phyloP scores from a whole-genome alignment of 1,140 invertebrate species.

The Homalodisca vitripennis region DNA sequence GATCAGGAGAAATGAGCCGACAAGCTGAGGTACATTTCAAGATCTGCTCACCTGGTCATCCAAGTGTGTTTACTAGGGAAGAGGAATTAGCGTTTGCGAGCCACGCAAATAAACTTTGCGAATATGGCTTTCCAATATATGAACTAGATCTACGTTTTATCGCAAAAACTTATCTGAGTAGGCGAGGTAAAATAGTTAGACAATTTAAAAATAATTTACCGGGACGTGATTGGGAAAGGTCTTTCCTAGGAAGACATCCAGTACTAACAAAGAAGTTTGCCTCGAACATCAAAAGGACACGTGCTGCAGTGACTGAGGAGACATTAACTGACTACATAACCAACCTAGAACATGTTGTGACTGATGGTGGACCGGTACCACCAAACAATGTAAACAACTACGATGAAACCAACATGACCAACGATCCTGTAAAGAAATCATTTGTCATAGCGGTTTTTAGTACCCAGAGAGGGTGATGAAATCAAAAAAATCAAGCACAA shows the following conservation, averaged over 20 bases:
- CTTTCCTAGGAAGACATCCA: conserved; percentile 42
- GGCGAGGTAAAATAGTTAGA: conserved; percentile 10
- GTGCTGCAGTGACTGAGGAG: conserved; percentile 36
- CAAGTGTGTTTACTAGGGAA: background rate
- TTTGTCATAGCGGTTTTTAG: conserved; percentile 31
- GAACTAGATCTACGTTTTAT: background rate
- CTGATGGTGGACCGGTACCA: conserved; percentile 45
- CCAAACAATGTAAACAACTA: conserved; percentile 48
- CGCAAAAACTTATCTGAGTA: conserved; percentile 1
- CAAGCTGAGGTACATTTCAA: too few relatives aligned
- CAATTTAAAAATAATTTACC: conserved; percentile 44
- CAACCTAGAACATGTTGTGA: conserved; percentile 40
- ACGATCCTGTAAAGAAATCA: conserved; percentile 45
- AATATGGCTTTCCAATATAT: background rate
- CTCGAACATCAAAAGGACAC: conserved; percentile 44
- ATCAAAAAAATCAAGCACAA: conserved; percentile 33
- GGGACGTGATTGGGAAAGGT: conserved; percentile 42
- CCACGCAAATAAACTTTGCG: background rate
- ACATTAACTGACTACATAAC: conserved; percentile 42
- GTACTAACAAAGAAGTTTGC: conserved; percentile 38
- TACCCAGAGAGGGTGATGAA: conserved; percentile 37
- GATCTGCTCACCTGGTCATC: conserved; percentile 7
- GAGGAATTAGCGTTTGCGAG: background rate
- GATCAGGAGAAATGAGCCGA: too few relatives aligned
- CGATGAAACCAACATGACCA: conserved; percentile 50